Evolutionary conservation across 30 jellyfish, hydroid and myxozoan genomes (phyloP).

Genomic region (Haliclystus octoradiatus): DNA sequence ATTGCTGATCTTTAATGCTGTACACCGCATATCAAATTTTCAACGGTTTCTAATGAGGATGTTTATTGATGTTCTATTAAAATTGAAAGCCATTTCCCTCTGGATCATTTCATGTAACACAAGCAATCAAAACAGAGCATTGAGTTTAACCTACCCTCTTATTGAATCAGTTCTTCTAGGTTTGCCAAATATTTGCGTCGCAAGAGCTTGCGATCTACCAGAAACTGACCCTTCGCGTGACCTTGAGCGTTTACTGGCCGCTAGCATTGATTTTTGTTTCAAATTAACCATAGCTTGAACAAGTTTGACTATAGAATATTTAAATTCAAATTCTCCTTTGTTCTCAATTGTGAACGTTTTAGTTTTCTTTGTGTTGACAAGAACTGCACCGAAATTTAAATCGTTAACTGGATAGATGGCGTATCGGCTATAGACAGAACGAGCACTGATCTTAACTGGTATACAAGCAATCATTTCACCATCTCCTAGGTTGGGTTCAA

Average conservation of each 20-base stretch:
- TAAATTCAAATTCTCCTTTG: conserved; percentile 87
- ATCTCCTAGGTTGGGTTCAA: conserved; percentile 83
- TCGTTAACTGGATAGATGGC: conserved; percentile 81
- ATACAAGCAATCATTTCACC: conserved; percentile 95
- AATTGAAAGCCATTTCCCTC: no score
- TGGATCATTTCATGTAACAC: no score
- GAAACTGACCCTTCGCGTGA: conserved; percentile 84
- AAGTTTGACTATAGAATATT: conserved; percentile 50
- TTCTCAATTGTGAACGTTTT: conserved; percentile 77
- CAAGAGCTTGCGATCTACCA: conserved; percentile 43
- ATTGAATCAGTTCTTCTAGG: conserved; percentile 76
- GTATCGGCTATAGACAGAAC: conserved; percentile 85
- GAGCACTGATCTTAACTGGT: conserved; percentile 86
- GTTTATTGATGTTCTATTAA: no score
- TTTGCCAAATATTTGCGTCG: conserved; percentile 7
- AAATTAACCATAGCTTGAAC: not conserved
- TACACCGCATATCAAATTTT: no score
- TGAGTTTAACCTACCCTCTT: conserved; percentile 68
- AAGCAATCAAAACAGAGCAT: no score
- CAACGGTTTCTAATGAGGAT: no score
- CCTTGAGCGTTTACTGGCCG: conserved; percentile 10
- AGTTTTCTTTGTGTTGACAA: conserved; percentile 75
- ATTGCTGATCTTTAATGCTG: no score
- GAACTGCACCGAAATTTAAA: conserved; percentile 84
- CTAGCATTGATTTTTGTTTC: not conserved